Percentiles rank a stretch among this genome's conserved stretches.
phyloP scores from a whole-genome alignment of 2,797 vertebrate species.

The Dromococcyx pavoninus region DNA sequence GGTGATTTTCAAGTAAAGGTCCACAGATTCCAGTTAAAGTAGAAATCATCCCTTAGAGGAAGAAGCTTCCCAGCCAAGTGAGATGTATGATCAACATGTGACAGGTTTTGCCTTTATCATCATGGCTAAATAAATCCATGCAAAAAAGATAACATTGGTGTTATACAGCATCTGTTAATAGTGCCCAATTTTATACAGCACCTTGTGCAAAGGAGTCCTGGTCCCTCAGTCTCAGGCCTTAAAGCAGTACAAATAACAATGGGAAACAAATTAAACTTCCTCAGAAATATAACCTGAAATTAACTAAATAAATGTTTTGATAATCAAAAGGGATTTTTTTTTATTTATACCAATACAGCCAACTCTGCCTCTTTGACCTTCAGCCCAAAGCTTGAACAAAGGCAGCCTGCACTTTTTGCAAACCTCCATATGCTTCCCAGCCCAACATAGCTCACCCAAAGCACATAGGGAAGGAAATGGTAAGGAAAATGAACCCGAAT shows the following conservation, averaged over 20 bases:
- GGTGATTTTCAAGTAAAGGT: background rate
- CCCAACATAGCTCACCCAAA: background rate
- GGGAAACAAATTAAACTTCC: constrained; percentile 2
- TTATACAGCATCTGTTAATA: background rate
- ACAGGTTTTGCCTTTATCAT: background rate
- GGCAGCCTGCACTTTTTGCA: constrained; percentile 9
- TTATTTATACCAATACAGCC: background rate
- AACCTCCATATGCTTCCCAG: background rate
- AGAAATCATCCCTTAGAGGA: background rate
- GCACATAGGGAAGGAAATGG: background rate
- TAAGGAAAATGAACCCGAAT: background rate
- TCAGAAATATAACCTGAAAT: background rate
- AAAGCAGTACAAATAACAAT: background rate
- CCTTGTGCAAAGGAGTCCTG: background rate
- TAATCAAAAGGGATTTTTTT: background rate
- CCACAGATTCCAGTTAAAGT: background rate
- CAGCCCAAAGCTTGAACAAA: constrained; percentile 45
- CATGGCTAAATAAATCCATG: background rate
- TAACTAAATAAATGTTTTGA: background rate
- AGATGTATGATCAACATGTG: background rate
- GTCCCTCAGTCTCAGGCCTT: background rate
- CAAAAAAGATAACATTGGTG: background rate
- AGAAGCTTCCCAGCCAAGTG: background rate
- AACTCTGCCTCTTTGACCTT: constrained; percentile 45
- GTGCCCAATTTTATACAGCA: background rate